Evolutionary conservation across 1,140 invertebrate genomes (phyloP).

Genomic region (Adoxophyes honmai): DNA sequence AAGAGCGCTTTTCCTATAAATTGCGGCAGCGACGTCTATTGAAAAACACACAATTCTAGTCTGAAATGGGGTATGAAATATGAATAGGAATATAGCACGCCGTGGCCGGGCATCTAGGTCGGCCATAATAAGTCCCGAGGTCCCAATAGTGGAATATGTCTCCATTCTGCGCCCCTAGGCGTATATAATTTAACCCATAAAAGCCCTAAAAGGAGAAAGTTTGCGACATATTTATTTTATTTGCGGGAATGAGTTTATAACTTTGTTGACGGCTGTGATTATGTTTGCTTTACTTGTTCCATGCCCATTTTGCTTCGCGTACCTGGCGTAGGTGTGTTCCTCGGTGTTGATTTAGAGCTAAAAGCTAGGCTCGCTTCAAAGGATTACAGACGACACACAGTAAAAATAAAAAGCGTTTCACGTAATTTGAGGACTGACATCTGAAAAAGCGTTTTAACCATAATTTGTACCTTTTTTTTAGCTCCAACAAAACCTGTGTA

Average conservation of each 20-base stretch:
- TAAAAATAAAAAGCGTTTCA: too few relatives aligned
- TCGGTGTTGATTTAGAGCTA: too few relatives aligned
- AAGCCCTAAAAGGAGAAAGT: constrained; percentile 63
- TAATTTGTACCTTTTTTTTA: too few relatives aligned
- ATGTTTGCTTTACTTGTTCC: constrained; percentile 3
- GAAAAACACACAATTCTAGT: constrained; percentile 45
- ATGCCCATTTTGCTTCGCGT: too few relatives aligned
- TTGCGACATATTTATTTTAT: constrained; percentile 63
- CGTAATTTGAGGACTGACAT: too few relatives aligned
- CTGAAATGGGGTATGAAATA: constrained; percentile 57
- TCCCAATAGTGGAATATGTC: constrained; percentile 65
- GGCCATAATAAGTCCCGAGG: constrained; percentile 48
- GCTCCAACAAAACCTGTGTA: too few relatives aligned
- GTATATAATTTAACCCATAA: constrained; percentile 71
- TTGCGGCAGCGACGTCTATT: constrained; percentile 24
- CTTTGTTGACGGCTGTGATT: constrained; percentile 31
- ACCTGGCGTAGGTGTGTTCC: too few relatives aligned
- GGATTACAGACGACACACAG: too few relatives aligned
- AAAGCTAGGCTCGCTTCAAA: too few relatives aligned
- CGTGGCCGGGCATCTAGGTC: constrained; percentile 40
- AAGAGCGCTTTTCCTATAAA: constrained; percentile 24
- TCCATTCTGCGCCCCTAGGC: constrained; percentile 60
- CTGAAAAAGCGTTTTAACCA: too few relatives aligned
- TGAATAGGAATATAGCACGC: constrained; percentile 43
- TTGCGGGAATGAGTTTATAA: constrained; percentile 50